Conservation (phyloP, 64 coral and sea anemone species). For the Astreopora myriophthalma region DNA sequence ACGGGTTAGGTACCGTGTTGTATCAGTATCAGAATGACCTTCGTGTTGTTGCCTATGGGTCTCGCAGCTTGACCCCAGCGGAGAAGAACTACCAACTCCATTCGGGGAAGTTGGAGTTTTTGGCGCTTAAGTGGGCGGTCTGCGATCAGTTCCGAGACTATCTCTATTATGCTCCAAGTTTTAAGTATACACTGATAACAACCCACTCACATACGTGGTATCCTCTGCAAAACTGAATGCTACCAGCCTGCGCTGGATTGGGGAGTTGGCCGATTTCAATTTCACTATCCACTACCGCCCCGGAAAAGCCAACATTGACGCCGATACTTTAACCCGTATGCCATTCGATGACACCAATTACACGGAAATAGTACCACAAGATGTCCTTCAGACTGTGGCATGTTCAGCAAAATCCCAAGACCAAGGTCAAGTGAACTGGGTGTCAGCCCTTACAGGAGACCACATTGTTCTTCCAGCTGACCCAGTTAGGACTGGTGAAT, state of each 20-base stretch:
- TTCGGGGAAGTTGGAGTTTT: conserved; percentile 20
- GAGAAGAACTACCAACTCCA: conserved; percentile 10
- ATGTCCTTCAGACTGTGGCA: conserved; percentile 9
- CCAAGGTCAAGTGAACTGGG: neutral
- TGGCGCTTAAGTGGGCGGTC: conserved; percentile 19
- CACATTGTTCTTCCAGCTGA: neutral
- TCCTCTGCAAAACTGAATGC: conserved; percentile 44
- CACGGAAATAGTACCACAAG: too few relatives aligned
- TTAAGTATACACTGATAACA: conserved; percentile 55
- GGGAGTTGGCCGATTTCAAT: conserved; percentile 47
- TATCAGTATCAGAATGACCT: conserved; percentile 38
- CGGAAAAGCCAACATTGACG: conserved; percentile 1
- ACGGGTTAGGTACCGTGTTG: conserved; percentile 42
- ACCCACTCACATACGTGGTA: conserved; percentile 25
- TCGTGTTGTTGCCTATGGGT: conserved; percentile 29
- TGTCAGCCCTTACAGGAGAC: neutral
- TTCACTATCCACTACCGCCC: conserved; percentile 34
- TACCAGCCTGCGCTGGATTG: conserved; percentile 24
- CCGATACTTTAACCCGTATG: conserved; percentile 7
- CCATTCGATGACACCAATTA: neutral
- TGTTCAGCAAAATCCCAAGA: conserved; percentile 8
- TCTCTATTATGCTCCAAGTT: conserved; percentile 41
- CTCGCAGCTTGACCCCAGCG: neutral
- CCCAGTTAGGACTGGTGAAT: neutral
- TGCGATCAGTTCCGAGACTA: conserved; percentile 30